Evolutionary conservation across 2,113 vertebrate species (phyloP).

Genomic region (Nestor notabilis): DNA sequence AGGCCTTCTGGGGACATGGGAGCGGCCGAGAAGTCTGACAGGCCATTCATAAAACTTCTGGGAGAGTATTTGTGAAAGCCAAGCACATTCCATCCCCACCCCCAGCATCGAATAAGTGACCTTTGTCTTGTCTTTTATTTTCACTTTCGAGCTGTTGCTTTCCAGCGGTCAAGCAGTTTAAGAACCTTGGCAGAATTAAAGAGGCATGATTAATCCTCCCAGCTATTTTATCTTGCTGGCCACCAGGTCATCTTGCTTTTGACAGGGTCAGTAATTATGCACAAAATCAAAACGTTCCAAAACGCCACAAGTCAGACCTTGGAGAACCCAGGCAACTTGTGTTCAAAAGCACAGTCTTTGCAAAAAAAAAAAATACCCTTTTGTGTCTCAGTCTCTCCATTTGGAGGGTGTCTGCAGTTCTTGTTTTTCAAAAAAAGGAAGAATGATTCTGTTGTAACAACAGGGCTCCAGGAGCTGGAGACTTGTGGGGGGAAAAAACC

Average conservation of each 20-base stretch:
- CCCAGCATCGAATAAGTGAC: background rate
- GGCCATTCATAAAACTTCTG: conserved; percentile 23
- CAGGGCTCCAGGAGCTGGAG: background rate
- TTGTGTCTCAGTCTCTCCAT: background rate
- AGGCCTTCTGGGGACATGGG: fast-evolving
- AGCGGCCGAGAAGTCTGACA: background rate
- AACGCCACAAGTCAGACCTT: background rate
- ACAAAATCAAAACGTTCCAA: background rate
- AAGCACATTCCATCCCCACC: background rate
- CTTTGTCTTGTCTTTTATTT: conserved; percentile 50
- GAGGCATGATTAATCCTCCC: background rate
- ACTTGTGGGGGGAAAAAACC: background rate
- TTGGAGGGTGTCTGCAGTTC: background rate
- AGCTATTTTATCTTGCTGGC: background rate
- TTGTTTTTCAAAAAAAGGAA: conserved; percentile 65
- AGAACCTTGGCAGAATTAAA: background rate
- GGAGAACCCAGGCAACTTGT: background rate
- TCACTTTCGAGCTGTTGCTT: conserved; percentile 17
- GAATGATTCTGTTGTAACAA: background rate
- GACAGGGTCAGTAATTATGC: background rate
- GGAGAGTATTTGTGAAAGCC: background rate
- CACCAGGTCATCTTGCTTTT: background rate
- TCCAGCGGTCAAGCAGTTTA: background rate
- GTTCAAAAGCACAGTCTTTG: background rate
- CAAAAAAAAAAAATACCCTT: background rate